phyloP scores from a whole-genome alignment of 2,888 invertebrate genomes.

The Rhodophaea formosa region DNA sequence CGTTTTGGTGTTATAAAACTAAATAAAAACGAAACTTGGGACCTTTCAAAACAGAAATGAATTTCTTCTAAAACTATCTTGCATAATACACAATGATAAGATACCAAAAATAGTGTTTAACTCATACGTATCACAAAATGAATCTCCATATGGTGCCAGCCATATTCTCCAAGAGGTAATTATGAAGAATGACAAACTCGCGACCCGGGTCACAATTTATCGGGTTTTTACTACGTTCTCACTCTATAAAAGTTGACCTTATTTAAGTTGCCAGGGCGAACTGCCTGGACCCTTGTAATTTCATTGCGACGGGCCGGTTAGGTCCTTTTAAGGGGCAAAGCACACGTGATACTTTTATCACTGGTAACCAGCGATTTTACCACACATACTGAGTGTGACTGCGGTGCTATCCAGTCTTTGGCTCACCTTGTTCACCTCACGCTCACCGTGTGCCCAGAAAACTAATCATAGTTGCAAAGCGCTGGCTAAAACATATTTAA shows the following conservation, averaged over 20 bases:
- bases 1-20: too few species aligned
- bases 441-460: too few species aligned
- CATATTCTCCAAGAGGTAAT: conserved; percentile 13
- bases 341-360: background rate
- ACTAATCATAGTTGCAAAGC: too few species aligned
- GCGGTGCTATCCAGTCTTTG: too few species aligned
- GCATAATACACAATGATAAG: too few species aligned
- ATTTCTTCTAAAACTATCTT: too few species aligned
- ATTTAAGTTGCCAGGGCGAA: conserved; percentile 17
- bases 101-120: background rate
- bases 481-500: too few species aligned
- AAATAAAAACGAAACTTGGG: too few species aligned
- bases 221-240: conserved; percentile 18
- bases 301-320: conserved; percentile 14
- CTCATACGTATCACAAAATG: background rate
- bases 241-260: conserved; percentile 20
- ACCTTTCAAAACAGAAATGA: too few species aligned
- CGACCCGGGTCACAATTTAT: conserved; percentile 18
- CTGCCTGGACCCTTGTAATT: conserved; percentile 19
- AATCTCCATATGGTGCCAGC: background rate
- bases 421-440: too few species aligned
- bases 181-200: conserved; percentile 19
- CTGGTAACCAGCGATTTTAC: background rate
- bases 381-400: background rate
- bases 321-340: background rate